Conservation (phyloP, 2,113 vertebrate genomes). For the Halichoeres trimaculatus region DNA sequence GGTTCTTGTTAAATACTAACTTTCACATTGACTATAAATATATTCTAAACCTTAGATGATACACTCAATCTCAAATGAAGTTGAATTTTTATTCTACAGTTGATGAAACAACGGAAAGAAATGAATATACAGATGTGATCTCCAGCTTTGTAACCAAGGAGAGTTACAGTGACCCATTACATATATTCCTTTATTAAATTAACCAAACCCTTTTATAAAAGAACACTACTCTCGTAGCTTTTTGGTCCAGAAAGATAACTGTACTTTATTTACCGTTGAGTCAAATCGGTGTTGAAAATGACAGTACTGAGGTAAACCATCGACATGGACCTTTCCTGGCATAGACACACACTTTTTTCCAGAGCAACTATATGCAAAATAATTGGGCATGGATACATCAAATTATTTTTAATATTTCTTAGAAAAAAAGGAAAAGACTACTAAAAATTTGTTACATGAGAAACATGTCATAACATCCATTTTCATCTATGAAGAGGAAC, state of each 20-base stretch:
- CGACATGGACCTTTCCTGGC: slow-evolving; percentile 19
- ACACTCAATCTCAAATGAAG: slow-evolving; percentile 7
- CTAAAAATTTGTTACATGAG: slow-evolving; percentile 18
- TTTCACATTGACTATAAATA: slow-evolving; percentile 27
- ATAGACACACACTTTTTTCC: slow-evolving; percentile 22
- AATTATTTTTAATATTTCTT: slow-evolving; percentile 21
- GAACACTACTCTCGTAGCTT: slow-evolving; percentile 40
- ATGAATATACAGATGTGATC: slow-evolving; percentile 6
- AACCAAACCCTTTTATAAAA: slow-evolving; percentile 42
- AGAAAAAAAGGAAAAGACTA: slow-evolving; percentile 8
- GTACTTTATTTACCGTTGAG: slow-evolving; percentile 55
- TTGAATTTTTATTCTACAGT: slow-evolving; percentile 4
- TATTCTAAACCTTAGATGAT: slow-evolving; percentile 31
- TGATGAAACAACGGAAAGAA: slow-evolving; percentile 18
- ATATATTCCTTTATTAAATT: slow-evolving; percentile 28
- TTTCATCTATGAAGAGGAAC: slow-evolving; percentile 14
- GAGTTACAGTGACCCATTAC: slow-evolving; percentile 17
- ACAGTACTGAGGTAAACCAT: slow-evolving; percentile 64
- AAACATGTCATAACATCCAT: slow-evolving; percentile 13
- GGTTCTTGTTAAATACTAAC: slow-evolving; percentile 19
- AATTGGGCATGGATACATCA: slow-evolving; percentile 16
- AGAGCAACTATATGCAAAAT: slow-evolving; percentile 23
- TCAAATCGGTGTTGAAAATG: slow-evolving; percentile 34
- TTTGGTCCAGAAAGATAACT: slow-evolving; percentile 72
- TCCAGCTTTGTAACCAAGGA: slow-evolving; percentile 22